Conservation (phyloP, 2,888 invertebrate species). For the Thecocarcelia acutangulata region DNA sequence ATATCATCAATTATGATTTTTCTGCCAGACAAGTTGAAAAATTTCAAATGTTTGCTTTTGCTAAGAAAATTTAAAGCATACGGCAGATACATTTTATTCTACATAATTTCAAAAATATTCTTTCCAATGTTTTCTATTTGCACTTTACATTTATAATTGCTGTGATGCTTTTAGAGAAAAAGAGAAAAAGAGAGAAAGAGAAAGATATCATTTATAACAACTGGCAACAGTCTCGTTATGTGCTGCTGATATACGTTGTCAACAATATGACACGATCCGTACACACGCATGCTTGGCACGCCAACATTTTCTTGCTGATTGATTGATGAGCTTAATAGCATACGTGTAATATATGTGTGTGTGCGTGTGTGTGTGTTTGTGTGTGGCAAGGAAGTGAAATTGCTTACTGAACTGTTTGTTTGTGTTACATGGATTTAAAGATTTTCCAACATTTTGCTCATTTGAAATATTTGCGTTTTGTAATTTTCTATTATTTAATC, state of each 20-base stretch:
- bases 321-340: conserved; percentile 61
- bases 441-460: conserved; percentile 50
- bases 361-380: conserved; percentile 20
- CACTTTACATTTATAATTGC: conserved; percentile 48
- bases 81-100: background rate
- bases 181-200: too few relatives aligned
- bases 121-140: conserved; percentile 30
- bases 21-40: background rate
- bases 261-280: conserved; percentile 64
- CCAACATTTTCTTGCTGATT: conserved; percentile 64
- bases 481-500: conserved; percentile 50
- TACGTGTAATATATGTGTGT: too few relatives aligned
- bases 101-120: conserved; percentile 36
- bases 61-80: conserved; percentile 16
- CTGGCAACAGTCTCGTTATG: conserved; percentile 32
- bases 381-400: conserved; percentile 45
- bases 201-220: conserved; percentile 31
- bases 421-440: conserved; percentile 33
- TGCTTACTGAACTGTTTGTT: background rate
- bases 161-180: conserved; percentile 47
- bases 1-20: conserved; percentile 48
- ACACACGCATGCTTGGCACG: conserved; percentile 64
- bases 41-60: background rate
- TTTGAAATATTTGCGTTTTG: conserved; percentile 43
- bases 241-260: conserved; percentile 67